phyloP scores from a whole-genome alignment of 2,113 vertebrate species.

The Petromus typicus region DNA sequence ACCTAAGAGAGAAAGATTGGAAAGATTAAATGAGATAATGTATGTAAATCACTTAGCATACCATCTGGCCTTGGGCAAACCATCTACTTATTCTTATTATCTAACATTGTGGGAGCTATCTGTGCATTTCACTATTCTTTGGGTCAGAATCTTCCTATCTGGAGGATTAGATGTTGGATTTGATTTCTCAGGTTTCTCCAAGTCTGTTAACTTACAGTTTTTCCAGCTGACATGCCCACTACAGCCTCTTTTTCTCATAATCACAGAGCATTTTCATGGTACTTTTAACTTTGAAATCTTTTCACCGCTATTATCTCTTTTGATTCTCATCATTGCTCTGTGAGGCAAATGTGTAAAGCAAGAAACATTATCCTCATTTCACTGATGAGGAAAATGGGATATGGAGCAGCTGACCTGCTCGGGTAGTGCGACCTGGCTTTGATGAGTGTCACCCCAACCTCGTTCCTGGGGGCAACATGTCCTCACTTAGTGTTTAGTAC shows the following conservation, averaged over 20 bases:
- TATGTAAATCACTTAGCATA: neutral
- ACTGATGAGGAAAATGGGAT: neutral
- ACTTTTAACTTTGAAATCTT: slow-evolving; percentile 44
- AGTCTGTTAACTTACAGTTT: neutral
- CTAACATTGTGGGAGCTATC: slow-evolving; percentile 50
- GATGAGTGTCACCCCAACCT: neutral
- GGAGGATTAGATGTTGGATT: slow-evolving; percentile 45
- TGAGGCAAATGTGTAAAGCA: neutral
- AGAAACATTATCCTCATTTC: slow-evolving; percentile 24
- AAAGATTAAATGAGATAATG: slow-evolving; percentile 45
- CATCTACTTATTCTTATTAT: slow-evolving; percentile 64
- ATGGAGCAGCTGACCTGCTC: neutral
- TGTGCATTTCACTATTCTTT: slow-evolving; percentile 4
- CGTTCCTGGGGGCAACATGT: neutral
- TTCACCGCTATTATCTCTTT: slow-evolving; percentile 28
- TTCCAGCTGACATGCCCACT: neutral
- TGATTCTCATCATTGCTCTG: neutral
- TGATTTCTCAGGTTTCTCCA: neutral
- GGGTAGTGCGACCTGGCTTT: neutral
- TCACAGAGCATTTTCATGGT: neutral
- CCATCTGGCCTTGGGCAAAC: neutral
- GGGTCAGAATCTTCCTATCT: slow-evolving; percentile 56
- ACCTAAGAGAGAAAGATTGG: neutral
- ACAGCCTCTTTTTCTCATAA: neutral
- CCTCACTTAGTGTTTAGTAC: neutral